phyloP scores from a whole-genome alignment of 2,888 invertebrate genomes.

The Anaspis maculata region DNA sequence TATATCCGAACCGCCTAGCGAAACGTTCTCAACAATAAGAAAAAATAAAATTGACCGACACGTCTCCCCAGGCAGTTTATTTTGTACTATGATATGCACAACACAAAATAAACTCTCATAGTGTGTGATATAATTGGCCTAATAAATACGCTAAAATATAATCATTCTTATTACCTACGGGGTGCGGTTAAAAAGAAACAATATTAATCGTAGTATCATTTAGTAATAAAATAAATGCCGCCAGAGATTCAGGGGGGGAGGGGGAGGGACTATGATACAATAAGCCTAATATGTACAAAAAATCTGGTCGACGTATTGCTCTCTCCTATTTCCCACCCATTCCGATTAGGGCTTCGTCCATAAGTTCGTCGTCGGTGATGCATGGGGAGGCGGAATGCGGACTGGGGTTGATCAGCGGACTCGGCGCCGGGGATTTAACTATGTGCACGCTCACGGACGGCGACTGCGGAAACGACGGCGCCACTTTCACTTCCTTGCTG shows the following conservation, averaged over 20 bases:
- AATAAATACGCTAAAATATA: too few species aligned
- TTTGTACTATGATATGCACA: constrained; percentile 32
- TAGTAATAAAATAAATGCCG: too few species aligned
- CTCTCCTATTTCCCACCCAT: constrained; percentile 61
- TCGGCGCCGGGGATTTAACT: constrained; percentile 68
- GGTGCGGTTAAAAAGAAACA: too few species aligned
- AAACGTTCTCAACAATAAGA: constrained; percentile 7
- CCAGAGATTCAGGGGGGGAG: too few species aligned
- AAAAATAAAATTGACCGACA: constrained; percentile 7
- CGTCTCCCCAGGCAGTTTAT: constrained; percentile 8
- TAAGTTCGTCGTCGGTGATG: constrained; percentile 82
- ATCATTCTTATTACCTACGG: too few species aligned
- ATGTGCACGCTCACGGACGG: constrained; percentile 68
- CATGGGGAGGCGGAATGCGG: constrained; percentile 63
- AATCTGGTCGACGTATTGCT: too few species aligned
- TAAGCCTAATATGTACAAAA: too few species aligned
- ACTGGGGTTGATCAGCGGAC: constrained; percentile 55
- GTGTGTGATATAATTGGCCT: too few species aligned
- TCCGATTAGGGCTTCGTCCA: constrained; percentile 80
- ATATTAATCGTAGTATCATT: too few species aligned
- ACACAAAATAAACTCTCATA: constrained; percentile 21
- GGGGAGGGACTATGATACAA: too few species aligned
- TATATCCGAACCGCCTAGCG: too few species aligned
- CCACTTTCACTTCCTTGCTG: constrained; percentile 11
- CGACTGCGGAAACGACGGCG: constrained; percentile 45